Evolutionary conservation across 2,888 invertebrate species (phyloP), one percentile per base, ranked within the genome.

Genomic region (Bellardia bayeri): DNA sequence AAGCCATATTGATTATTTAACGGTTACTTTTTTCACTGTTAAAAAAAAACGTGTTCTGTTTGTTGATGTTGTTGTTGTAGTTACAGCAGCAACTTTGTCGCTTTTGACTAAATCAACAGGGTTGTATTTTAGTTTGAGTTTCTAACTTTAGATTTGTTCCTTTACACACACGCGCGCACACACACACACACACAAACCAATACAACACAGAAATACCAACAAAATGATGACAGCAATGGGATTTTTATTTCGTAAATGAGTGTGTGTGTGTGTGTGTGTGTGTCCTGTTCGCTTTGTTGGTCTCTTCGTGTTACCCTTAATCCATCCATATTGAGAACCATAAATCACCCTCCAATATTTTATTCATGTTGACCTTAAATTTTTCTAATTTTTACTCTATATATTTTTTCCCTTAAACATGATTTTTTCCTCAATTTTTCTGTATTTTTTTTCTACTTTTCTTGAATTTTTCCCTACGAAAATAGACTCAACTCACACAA

Each of bases 1-100:
- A 90, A 89, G 88, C 89, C 89, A 89, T 89, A 89, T 89, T 89
- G 89, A 85, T 89, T 87, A 84, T 76, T 87, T 85, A 74, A 85
- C 81, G 84, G 83, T 63, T 58, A 86, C 66, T 68, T 74, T 86
- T 61, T 58, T 13, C 42, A 14, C 16, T 33, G 42, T 64, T 51
- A 37, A 6, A 37, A 37, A 33, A 33, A 37, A 37, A 37, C 6
- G 37, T 6, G 14, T n/a, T 63, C 33, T 64, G 42, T 16, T 42
- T 45, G 9, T n/a, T n/a, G 0, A 5, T 30, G 23, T 58, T 58
- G 1, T 13, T 33, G 40, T 63, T 16, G 75, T 51, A 54, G 54
- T n/a, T 63, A 37, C 13, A 49, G 63, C 9, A 54, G 42, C 66
- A 64, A 64, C 30, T 72, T 81, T 66, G 54, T 72, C 37, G 30